Evolutionary conservation across 2,113 vertebrate species (phyloP), one percentile per base, ranked within the genome.

Genomic region (Planiliza haematocheilus): DNA sequence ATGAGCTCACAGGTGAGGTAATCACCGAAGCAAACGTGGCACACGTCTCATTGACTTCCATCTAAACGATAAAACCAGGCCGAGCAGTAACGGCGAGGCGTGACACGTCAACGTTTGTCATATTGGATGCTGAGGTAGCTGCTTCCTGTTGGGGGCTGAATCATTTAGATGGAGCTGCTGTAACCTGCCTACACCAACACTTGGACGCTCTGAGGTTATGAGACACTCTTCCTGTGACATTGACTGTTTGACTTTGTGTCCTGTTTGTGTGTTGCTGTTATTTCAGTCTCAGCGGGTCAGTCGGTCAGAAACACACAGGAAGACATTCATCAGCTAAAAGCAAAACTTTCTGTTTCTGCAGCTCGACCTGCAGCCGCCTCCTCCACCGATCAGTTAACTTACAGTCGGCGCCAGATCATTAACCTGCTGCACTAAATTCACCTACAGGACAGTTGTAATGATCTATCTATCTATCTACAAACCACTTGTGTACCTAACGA

Each of bases 261-360:
- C 87, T 88, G 81, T 88, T 90, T 83, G 72, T 74, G 36, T 74
- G 78, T 65, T 17, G 49, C 24, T 73, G 77, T 82, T 82, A 66
- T 88, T 86, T 85, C 46, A 70, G 74, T 76, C 67, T 7, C 75
- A 34, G 72, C 56, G n/a, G 76, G 64, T 86, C 71, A 79, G 67
- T 73, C 0, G 62, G 70, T 72, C 67, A 83, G 34, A 74, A 39
- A 69, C 53, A 17, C 5, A 0, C 51, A 64, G 17, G 64, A 68
- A 62, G 39, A 41, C 51, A 0, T 77, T 77, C 4, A 50, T 77
- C 76, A 55, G 58, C 57, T 45, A 48, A 38, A 62, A 71, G 7
- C n/a, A 57, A 64, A 53, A 10, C 24, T 41, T 53, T 12, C 37
- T 49, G 17, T 16, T 46, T 5, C 24, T 30, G 24, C 24, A 30